Conservation (phyloP, 2,113 vertebrate species). For the Neolamprologus devosi region DNA sequence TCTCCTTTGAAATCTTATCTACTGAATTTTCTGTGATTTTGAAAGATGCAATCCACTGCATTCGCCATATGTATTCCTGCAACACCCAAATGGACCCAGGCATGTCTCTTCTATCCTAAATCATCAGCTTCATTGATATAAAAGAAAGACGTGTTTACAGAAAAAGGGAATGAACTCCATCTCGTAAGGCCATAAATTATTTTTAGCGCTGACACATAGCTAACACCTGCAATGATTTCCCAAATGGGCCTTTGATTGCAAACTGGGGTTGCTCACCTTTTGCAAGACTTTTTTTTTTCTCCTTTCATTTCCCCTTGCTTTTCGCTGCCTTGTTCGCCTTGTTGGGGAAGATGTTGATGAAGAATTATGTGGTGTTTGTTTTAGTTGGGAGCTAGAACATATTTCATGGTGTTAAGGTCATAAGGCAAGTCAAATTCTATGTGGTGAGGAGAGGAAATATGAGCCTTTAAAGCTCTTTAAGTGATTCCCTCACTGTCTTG, state of each 20-base stretch:
- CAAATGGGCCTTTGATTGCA: neutral
- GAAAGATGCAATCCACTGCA: neutral
- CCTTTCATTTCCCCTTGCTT: neutral
- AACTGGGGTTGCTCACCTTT: neutral
- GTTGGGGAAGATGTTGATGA: conserved; percentile 56
- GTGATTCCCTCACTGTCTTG: conserved; percentile 57
- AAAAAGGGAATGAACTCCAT: conserved; percentile 30
- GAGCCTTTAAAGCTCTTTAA: conserved; percentile 66
- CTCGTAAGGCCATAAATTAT: conserved; percentile 39
- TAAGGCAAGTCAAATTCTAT: conserved; percentile 50
- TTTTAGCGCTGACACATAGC: conserved; percentile 23
- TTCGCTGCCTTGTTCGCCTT: conserved; percentile 8
- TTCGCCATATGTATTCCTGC: neutral
- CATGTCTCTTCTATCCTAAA: neutral
- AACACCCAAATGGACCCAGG: neutral
- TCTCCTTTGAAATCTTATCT: neutral
- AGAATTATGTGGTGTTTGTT: conserved; percentile 75
- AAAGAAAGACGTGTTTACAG: conserved; percentile 21
- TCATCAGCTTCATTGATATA: conserved; percentile 7
- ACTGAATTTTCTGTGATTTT: neutral
- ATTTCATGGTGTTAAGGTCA: conserved; percentile 64
- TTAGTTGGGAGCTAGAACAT: conserved; percentile 65
- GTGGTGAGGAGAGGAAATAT: conserved; percentile 48
- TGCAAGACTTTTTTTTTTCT: neutral
- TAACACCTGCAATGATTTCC: conserved; percentile 9